Percentiles rank a stretch among this genome's conserved stretches.
Conservation (phyloP, 23 tunicate species). For the Styela clava region DNA sequence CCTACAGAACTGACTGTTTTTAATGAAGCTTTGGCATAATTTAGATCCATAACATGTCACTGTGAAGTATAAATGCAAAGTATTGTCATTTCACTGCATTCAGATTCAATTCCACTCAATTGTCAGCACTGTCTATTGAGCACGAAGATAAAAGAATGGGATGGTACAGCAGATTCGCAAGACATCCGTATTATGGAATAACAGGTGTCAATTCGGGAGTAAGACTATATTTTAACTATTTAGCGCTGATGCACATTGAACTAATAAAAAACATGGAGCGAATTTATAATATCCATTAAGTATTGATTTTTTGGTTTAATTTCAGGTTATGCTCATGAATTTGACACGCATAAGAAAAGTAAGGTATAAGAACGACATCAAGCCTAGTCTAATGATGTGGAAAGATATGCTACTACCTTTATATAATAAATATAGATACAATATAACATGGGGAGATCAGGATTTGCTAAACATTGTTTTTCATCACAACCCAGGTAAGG, state of each 20-base stretch:
- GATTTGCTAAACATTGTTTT: slow-evolving; percentile 72
- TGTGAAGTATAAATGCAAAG: too few species aligned
- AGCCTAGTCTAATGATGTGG: slow-evolving; percentile 35
- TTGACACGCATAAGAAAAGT: slow-evolving; percentile 40
- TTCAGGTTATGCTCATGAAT: slow-evolving; percentile 81
- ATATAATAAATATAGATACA: slow-evolving; percentile 55
- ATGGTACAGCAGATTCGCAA: slow-evolving; percentile 80
- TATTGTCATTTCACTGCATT: too few species aligned
- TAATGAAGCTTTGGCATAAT: too few species aligned
- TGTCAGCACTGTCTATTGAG: slow-evolving; percentile 59
- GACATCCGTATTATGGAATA: slow-evolving; percentile 79
- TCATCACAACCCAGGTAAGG: slow-evolving; percentile 69
- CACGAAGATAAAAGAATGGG: slow-evolving; percentile 53
- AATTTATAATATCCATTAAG: too few species aligned
- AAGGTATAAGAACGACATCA: slow-evolving; percentile 53
- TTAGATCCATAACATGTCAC: too few species aligned
- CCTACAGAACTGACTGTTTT: too few species aligned
- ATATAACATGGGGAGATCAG: slow-evolving; percentile 93
- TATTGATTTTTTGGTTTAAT: background rate
- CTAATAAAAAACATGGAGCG: too few species aligned
- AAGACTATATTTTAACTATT: too few species aligned
- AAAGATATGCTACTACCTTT: slow-evolving; percentile 64
- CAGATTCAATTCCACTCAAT: slow-evolving; percentile 67
- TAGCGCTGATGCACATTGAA: too few species aligned
- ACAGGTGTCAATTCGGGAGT: slow-evolving; percentile 89